Base-by-base conservation (phyloP, 1,140 invertebrate species). In the Eurosta solidaginis region DNA sequence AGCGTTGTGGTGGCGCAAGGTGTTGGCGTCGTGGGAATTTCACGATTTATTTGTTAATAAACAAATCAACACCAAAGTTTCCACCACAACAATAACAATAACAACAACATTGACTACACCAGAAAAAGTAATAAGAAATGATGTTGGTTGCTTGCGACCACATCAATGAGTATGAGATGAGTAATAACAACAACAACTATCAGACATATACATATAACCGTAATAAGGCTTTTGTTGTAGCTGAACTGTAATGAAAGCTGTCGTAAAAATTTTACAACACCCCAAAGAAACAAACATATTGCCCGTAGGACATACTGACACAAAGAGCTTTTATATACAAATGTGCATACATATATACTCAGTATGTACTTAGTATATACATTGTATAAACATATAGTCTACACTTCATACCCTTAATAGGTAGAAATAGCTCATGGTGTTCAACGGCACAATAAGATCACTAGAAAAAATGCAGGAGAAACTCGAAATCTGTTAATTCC, bases 31-130 rank as follows among this genome's bases (percentile, higher is more conserved):
- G 59, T 68, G 59, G 59, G 59, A 68, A 68, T 68, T 68, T 68
- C 59, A 68, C 59, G 59, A 68, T 68, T 68, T 68, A 68, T 68
- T 68, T 68, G 59, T 68, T 68, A 68, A 68, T 68, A 68, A 68
- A 68, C 59, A 68, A 68, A 68, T 68, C 59, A 68, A 68, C 59
- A 68, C 59, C 59, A 42, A 68, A 68, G 59, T 68, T 42, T 29
- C 59, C 59, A 29, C 59, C n/a, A 40, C 33, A 36, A 40, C 14
- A 40, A 68, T 1, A n/a, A 68, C 33, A 59, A 40, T n/a, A 63
- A 40, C 33, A 63, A 17, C 29, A 36, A 29, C 33, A 29, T 17
- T 17, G 33, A 12, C 25, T 14, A 9, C 17, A 17, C 5, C 4
- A 10, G 33, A 40, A 17, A 4, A 68, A 68, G 59, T 68, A 68